A percentile compares a stretch with the other conserved stretches of the same genome.
These are phyloP conservation scores for Cremastinae sp. DNA, from an alignment of 2,888 invertebrate genomes.

Conservation along the genomic window DNA sequence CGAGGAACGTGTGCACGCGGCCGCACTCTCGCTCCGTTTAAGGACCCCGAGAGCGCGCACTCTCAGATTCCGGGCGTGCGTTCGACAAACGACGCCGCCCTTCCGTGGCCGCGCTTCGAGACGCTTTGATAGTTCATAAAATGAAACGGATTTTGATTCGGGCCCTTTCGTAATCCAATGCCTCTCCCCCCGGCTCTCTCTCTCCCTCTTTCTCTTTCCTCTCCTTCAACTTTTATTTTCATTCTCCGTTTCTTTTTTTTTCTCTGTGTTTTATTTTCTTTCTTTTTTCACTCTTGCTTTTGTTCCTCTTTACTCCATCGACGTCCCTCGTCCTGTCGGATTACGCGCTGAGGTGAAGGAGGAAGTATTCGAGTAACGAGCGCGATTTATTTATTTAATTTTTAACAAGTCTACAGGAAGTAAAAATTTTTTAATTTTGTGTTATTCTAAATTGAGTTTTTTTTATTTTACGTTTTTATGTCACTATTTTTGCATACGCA, in stretches of 20 bases:
- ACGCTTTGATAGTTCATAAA: constrained; percentile 74
- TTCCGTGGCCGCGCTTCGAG: constrained; percentile 57
- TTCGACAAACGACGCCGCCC: constrained; percentile 68
- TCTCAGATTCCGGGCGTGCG: constrained; percentile 66
- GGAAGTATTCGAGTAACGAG: constrained; percentile 1
- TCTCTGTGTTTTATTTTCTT: constrained; percentile 22
- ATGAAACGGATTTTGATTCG: constrained; percentile 75
- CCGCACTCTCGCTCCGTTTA: constrained; percentile 54
- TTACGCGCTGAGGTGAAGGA: not conserved
- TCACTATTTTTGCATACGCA: too few relatives aligned
- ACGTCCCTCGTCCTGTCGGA: constrained; percentile 25
- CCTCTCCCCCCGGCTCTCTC: constrained; percentile 10
- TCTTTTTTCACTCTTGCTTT: constrained; percentile 6
- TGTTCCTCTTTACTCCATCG: constrained; percentile 2
- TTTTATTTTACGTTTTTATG: too few relatives aligned
- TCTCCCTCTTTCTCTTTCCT: constrained; percentile 19
- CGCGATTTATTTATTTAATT: not conserved
- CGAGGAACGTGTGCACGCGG: constrained; percentile 36
- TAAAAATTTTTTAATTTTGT: too few relatives aligned
- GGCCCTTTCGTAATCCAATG: constrained; percentile 73
- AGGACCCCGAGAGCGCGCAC: constrained; percentile 53
- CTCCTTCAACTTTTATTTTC: constrained; percentile 27
- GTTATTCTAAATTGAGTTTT: too few relatives aligned
- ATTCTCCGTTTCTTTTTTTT: not conserved
- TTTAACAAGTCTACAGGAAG: too few relatives aligned